phyloP scores from a whole-genome alignment of 2,888 invertebrate species.

The Drosophila setosimentum region DNA sequence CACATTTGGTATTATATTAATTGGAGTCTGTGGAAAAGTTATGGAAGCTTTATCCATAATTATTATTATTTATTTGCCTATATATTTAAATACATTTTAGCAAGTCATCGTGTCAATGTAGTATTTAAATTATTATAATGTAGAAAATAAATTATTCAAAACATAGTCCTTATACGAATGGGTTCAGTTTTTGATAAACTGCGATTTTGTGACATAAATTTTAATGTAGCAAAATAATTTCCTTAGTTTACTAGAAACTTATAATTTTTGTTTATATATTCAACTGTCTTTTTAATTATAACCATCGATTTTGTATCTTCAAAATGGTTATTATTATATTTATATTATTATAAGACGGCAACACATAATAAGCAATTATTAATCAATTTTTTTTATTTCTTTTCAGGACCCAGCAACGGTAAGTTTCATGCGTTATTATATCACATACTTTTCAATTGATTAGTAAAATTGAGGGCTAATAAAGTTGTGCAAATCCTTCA shows the following conservation, averaged over 20 bases:
- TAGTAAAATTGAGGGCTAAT: background rate
- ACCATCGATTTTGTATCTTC: slow-evolving; percentile 36
- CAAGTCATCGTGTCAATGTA: background rate
- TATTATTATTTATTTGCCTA: no score
- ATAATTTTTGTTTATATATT: background rate
- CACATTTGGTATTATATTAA: background rate
- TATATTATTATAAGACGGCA: background rate
- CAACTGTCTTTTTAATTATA: background rate
- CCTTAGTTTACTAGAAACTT: background rate
- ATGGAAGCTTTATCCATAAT: no score
- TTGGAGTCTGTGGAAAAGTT: background rate
- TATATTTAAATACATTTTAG: background rate
- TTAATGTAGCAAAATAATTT: background rate
- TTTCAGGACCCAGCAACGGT: slow-evolving; percentile 85
- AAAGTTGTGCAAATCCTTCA: slow-evolving; percentile 5
- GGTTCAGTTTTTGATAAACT: background rate
- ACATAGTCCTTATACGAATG: background rate
- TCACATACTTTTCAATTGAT: background rate
- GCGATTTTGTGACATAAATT: background rate
- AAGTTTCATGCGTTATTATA: slow-evolving; percentile 46
- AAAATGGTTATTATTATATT: background rate
- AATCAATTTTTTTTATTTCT: slow-evolving; percentile 28
- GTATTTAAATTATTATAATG: no score
- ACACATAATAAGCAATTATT: background rate
- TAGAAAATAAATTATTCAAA: background rate